These are phyloP conservation scores for Sebastes reedi DNA, from an alignment of 2,797 vertebrate species.

Conservation along the genomic window DNA sequence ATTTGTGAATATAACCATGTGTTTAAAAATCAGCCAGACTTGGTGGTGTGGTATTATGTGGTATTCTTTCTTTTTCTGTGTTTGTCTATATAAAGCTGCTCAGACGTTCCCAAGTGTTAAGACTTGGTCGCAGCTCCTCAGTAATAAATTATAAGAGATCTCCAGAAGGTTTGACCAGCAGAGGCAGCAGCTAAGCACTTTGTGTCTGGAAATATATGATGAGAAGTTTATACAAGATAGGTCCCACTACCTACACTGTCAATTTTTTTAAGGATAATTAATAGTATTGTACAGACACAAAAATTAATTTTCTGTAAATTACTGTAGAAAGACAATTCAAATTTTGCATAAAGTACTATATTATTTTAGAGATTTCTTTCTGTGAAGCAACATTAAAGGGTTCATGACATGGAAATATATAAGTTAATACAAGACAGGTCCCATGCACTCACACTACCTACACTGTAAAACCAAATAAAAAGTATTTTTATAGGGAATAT, in stretches of 20 bases:
- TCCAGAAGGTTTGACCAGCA: neutral
- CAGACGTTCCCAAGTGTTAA: neutral
- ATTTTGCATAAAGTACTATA: too few relatives aligned
- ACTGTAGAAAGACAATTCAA: too few relatives aligned
- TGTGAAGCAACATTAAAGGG: too few relatives aligned
- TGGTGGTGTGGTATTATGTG: neutral
- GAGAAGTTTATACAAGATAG: neutral
- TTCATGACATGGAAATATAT: neutral
- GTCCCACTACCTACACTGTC: neutral
- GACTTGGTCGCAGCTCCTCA: neutral
- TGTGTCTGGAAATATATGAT: neutral
- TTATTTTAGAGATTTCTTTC: too few relatives aligned
- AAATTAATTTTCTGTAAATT: too few relatives aligned
- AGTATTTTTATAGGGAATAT: too few relatives aligned
- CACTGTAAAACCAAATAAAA: neutral
- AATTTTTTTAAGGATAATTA: too few relatives aligned
- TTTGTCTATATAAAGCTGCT: neutral
- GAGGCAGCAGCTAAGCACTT: neutral
- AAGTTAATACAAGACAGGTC: neutral
- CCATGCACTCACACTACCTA: neutral
- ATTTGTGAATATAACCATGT: neutral
- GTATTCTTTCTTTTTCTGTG: neutral
- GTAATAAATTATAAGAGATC: neutral
- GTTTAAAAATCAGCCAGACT: neutral
- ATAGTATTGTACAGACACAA: too few relatives aligned